Conservation (phyloP, 2,113 vertebrate species). For the Pseudorhombus dupliciocellatus region DNA sequence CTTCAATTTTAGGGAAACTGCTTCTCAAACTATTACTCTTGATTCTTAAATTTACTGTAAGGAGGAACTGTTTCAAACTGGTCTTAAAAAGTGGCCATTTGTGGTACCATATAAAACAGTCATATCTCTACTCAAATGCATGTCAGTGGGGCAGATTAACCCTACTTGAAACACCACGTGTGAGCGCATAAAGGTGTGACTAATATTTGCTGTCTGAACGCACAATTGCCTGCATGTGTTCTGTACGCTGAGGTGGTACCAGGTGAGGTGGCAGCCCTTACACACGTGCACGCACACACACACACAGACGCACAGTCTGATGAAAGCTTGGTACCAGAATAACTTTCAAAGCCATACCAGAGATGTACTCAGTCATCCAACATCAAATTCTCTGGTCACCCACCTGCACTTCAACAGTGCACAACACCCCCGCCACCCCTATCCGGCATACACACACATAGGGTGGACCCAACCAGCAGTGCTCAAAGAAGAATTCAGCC, state of each 20-base stretch:
- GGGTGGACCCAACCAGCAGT: slow-evolving; percentile 64
- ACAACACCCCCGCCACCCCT: slow-evolving; percentile 9
- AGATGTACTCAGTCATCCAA: slow-evolving; percentile 70
- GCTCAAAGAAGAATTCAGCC: slow-evolving; percentile 59
- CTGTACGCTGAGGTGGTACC: slow-evolving; percentile 70
- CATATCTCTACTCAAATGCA: slow-evolving; percentile 50
- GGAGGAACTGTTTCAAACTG: slow-evolving; percentile 3
- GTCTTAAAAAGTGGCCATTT: not conserved
- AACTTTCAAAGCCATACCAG: slow-evolving; percentile 75
- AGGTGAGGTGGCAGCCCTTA: slow-evolving; percentile 70
- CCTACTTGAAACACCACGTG: slow-evolving; percentile 34
- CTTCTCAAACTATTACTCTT: no score
- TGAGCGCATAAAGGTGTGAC: slow-evolving; percentile 55
- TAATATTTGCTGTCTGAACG: slow-evolving; percentile 56
- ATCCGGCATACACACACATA: slow-evolving; percentile 21
- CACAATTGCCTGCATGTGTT: slow-evolving; percentile 64
- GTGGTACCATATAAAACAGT: slow-evolving; percentile 27
- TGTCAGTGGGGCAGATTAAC: slow-evolving; percentile 52
- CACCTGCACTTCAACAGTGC: slow-evolving; percentile 73
- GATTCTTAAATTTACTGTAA: not conserved
- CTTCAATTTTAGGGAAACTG: no score
- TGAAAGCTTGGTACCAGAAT: slow-evolving; percentile 75
- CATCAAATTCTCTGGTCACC: slow-evolving; percentile 67
- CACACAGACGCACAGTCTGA: slow-evolving; percentile 27
- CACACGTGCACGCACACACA: slow-evolving; percentile 46